These are phyloP conservation scores for Teleogryllus oceanicus DNA, from an alignment of 2,888 invertebrate genomes.

Conservation along the genomic window DNA sequence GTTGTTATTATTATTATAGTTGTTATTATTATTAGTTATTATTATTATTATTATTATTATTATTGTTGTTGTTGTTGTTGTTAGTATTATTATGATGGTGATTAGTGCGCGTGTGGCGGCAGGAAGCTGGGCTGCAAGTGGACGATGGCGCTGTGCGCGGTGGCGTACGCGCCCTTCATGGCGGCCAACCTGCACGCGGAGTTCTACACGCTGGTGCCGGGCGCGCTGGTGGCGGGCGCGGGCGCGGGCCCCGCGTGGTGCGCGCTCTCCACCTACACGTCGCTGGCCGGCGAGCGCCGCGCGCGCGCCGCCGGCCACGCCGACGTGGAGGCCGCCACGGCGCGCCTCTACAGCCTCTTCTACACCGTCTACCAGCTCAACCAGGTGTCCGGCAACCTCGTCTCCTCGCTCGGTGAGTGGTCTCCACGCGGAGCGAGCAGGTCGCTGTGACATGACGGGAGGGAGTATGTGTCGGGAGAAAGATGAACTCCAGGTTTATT, in stretches of 20 bases:
- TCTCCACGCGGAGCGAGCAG: neutral
- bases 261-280: conserved; percentile 81
- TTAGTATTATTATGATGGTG: too few species aligned
- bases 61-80: too few species aligned
- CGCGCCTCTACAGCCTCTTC: conserved; percentile 90
- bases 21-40: too few species aligned
- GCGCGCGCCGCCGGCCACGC: conserved; percentile 77
- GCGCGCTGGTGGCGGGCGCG: conserved; percentile 74
- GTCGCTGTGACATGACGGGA: too few species aligned
- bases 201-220: conserved; percentile 78
- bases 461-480: too few species aligned
- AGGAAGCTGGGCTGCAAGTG: conserved; percentile 89
- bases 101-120: too few species aligned
- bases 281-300: conserved; percentile 46
- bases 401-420: conserved; percentile 73
- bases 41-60: too few species aligned
- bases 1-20: too few species aligned
- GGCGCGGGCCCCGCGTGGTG: conserved; percentile 92
- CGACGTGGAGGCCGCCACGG: conserved; percentile 67
- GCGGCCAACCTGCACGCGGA: conserved; percentile 84
- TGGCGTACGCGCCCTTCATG: conserved; percentile 89
- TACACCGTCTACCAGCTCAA: conserved; percentile 95
- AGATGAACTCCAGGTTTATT: too few species aligned
- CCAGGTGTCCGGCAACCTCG: conserved; percentile 91
- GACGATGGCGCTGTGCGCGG: conserved; percentile 78